Conservation (phyloP, 1,140 invertebrate species). For the Drosophila novamexicana region DNA sequence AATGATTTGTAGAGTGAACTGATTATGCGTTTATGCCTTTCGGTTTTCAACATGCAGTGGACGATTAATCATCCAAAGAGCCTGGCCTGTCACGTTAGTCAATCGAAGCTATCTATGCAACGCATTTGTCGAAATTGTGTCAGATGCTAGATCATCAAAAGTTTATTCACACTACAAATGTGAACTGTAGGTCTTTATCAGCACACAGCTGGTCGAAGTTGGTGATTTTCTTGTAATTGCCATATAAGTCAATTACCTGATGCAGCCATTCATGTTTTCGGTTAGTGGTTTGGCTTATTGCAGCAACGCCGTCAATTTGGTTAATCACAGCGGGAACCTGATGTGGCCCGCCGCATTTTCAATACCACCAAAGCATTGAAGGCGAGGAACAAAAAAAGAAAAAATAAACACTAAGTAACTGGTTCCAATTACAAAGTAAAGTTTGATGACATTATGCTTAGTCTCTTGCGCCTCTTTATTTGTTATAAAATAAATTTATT, state of each 20-base stretch:
- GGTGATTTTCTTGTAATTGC: constrained; percentile 26
- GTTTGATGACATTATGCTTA: constrained; percentile 61
- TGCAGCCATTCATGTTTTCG: constrained; percentile 41
- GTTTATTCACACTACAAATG: constrained; percentile 33
- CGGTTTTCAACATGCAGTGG: constrained; percentile 25
- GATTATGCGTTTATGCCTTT: constrained; percentile 42
- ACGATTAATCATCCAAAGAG: constrained; percentile 50
- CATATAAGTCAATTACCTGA: constrained; percentile 38
- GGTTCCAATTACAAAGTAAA: constrained; percentile 41
- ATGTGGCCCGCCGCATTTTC: constrained; percentile 30
- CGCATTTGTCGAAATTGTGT: constrained; percentile 28
- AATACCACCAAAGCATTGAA: constrained; percentile 34
- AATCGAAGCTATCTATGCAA: constrained; percentile 19
- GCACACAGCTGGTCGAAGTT: constrained; percentile 14
- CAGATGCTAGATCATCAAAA: constrained; percentile 26
- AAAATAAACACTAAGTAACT: constrained; percentile 36
- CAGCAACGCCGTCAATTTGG: constrained; percentile 26
- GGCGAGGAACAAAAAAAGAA: constrained; percentile 5
- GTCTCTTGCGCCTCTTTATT: constrained; percentile 40
- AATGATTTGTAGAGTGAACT: constrained; percentile 48
- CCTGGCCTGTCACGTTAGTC: constrained; percentile 11
- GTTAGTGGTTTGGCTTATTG: constrained; percentile 22
- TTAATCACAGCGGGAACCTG: constrained; percentile 44
- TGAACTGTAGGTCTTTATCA: constrained; percentile 37
- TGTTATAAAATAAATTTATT: constrained; percentile 43